These are phyloP conservation scores for Myiozetetes cayanensis DNA, from an alignment of 2,113 vertebrate species.

Conservation along the genomic window DNA sequence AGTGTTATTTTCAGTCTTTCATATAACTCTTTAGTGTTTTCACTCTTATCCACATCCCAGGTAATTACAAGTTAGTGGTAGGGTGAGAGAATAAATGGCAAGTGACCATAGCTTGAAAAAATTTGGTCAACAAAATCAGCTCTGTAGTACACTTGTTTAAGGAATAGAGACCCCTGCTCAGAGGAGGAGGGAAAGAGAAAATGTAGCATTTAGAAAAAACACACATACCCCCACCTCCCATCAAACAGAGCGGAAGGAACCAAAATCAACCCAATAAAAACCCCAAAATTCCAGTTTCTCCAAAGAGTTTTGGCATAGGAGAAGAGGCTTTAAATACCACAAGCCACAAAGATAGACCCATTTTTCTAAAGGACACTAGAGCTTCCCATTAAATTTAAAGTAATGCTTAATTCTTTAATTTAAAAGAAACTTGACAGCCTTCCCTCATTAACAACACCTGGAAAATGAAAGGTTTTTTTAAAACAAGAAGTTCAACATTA, in stretches of 20 bases:
- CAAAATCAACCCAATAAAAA: neutral
- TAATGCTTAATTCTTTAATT: neutral
- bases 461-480: neutral
- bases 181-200: neutral
- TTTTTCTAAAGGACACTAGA: neutral
- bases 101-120: neutral
- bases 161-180: neutral
- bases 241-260: neutral
- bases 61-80: neutral
- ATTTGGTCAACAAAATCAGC: neutral
- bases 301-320: neutral
- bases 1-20: neutral
- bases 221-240: fast-evolving
- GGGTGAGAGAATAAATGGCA: neutral
- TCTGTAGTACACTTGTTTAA: neutral
- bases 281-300: neutral
- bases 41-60: neutral
- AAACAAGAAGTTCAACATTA: neutral
- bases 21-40: neutral
- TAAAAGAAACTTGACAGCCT: neutral
- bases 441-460: neutral
- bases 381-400: neutral
- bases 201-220: neutral
- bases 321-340: neutral
- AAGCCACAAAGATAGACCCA: neutral